Base-by-base conservation (phyloP, 23 tunicate genomes). In the Diplosoma virens region DNA sequence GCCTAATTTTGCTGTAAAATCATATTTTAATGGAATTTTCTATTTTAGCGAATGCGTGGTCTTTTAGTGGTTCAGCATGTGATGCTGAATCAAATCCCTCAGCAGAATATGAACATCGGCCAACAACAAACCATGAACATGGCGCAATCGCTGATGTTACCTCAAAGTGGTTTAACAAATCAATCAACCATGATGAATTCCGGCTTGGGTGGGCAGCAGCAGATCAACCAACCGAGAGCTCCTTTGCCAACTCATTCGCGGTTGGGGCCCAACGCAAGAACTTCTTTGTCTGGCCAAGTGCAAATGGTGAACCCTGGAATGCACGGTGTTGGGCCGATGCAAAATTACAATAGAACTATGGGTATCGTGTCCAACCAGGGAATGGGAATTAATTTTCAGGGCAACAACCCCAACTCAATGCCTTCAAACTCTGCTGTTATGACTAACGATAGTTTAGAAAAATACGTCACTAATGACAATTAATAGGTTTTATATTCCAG, bases 201-300 rank as follows among this genome's bases (percentile, higher is more conserved):
- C n/a, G 65, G 58, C 64, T 73, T 87, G 86, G 53, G 52, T 11
- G 48, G 59, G 24, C 84, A 81, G 20, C 84, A 87, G 50, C 67
- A 69, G 27, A 63, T 87, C 82, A 22, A 86, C 11, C 75, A 75
- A 23, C 35, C 55, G 25, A 75, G 82, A 1, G 79, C 59, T n/a
- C 82, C 72, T n/a, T 74, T 87, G 78, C 75, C 93, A 1, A 86
- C 93, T 1, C 86, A 80, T 35, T 65, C 79, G 72, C 68, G 32
- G 1, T 71, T 68, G 1, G 71, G 41, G 33, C 4, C 60, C 9
- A 74, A 74, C 24, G 66, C 32, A 14, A 73, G 93, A 63, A 87
- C 85, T 25, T 80, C 93, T 7, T 20, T 75, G 55, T 41, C 55
- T 2, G 55, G 28, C 21, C 73, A 58, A 1, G 86, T 67, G 48